Base-by-base conservation (phyloP, 1,140 invertebrate genomes). In the Papilio machaon region DNA sequence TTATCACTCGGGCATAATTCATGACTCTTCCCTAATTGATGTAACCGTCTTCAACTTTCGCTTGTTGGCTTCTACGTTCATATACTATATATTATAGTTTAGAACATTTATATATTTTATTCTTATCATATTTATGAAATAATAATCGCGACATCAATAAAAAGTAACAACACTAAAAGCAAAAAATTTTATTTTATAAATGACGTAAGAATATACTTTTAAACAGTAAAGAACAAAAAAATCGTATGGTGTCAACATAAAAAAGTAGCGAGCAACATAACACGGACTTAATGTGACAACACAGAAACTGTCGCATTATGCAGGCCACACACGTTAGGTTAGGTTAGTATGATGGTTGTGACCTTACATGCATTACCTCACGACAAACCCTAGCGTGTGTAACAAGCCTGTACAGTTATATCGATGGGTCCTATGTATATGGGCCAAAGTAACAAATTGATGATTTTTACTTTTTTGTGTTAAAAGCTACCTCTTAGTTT, bases 221-320 rank as follows among this genome's bases (percentile, higher is more conserved):
- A 38, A 46, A 58, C 10, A 58, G 8, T 38, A 3, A 60, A 11
- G 49, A 7, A 60, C 23, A 49, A 77, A 49, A 38, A 43, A 85
- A 79, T 64, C 74, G 49, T 67, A 83, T 81, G 79, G 70, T 79
- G 80, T 79, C 67, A 35, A 70, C 30, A 38, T 67, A 73, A 81
- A 84, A 80, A 80, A 79, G 80, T 85, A 87, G 83, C 78, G 82
- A 85, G 84, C 84, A 84, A 81, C 86, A 86, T 87, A 88, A 87
- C 81, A 87, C 86, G 87, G 84, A 87, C 82, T 88, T 89, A 90
- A 88, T 88, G 87, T 84, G 86, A 87, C 88, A 85, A 82, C 82
- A 88, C 85, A 89, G 88, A 89, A 80, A 81, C 83, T 82, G 82
- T 75, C 84, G 82, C 84, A 88, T 86, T 89, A 85, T 84, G 79